These are phyloP conservation scores for Nasonia oneida DNA, from an alignment of 2,888 invertebrate species.

Conservation along the genomic window DNA sequence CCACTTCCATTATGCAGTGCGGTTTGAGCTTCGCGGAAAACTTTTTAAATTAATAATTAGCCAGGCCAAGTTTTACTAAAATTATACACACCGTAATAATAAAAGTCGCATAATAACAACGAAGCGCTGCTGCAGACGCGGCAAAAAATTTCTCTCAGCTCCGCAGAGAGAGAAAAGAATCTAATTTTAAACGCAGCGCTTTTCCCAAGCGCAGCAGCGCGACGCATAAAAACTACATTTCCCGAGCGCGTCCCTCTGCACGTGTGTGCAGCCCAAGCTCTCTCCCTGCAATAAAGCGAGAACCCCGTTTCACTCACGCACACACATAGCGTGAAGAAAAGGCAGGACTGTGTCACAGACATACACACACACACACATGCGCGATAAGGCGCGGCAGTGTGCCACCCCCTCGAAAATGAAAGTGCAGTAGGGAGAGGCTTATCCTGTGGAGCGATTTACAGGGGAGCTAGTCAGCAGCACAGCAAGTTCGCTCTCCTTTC, in stretches of 20 bases:
- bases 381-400: conserved; percentile 62
- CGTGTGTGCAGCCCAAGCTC: not conserved
- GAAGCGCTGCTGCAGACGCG: too few relatives aligned
- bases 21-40: not conserved
- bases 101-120: too few relatives aligned
- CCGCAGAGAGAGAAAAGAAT: not conserved
- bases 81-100: not conserved
- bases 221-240: conserved; percentile 23
- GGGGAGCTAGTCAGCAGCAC: not conserved
- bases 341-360: conserved; percentile 61
- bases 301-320: not conserved
- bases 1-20: not conserved
- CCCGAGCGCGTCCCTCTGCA: not conserved
- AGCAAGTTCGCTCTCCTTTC: not conserved
- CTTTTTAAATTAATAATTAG: not conserved
- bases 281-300: conserved; percentile 1
- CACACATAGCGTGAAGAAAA: not conserved
- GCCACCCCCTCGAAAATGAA: conserved; percentile 70
- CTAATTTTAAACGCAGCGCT: conserved; percentile 2
- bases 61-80: not conserved
- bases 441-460: conserved; percentile 42
- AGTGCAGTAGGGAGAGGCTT: conserved; percentile 64
- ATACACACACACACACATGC: conserved; percentile 6
- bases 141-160: not conserved
- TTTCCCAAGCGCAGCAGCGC: not conserved